These are phyloP conservation scores for Hycleus phaleratus DNA, from an alignment of 1,140 invertebrate species.

Conservation along the genomic window DNA sequence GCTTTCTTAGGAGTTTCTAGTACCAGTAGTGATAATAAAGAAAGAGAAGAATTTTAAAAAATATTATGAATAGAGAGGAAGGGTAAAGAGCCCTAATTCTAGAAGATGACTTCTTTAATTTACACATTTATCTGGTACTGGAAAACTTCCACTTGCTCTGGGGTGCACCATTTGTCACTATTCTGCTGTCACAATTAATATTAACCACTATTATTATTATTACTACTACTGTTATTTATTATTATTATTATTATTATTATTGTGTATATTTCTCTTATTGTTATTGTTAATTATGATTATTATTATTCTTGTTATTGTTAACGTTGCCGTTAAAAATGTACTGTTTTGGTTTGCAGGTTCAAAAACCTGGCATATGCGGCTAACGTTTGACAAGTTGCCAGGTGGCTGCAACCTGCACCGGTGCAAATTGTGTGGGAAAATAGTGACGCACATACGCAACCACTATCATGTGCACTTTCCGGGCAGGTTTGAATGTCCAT, in stretches of 20 bases:
- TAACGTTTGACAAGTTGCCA: constrained; percentile 81
- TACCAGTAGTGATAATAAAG: constrained; percentile 5
- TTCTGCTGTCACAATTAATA: constrained; percentile 41
- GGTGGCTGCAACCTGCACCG: constrained; percentile 81
- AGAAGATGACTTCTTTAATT: too few species aligned
- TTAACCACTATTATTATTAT: constrained; percentile 19
- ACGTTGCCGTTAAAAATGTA: constrained; percentile 1
- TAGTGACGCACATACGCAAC: constrained; percentile 84
- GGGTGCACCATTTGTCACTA: constrained; percentile 40
- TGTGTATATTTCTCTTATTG: background rate
- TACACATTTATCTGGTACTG: constrained; percentile 19
- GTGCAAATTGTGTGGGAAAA: constrained; percentile 84
- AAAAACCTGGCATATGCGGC: constrained; percentile 85
- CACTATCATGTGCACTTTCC: constrained; percentile 87
- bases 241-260: background rate
- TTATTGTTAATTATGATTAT: background rate
- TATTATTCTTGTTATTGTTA: background rate
- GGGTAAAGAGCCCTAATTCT: too few species aligned
- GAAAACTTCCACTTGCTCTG: constrained; percentile 33
- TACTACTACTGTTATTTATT: background rate
- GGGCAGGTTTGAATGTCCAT: constrained; percentile 77
- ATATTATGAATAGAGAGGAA: too few species aligned
- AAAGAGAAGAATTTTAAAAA: background rate
- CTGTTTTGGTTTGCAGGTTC: constrained; percentile 72
- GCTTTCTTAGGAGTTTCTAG: constrained; percentile 22